Percentiles rank a stretch among this genome's conserved stretches.
Evolutionary conservation across 30 jellyfish, hydroid and myxozoan species (phyloP).

Genomic region (Turritopsis rubra): DNA sequence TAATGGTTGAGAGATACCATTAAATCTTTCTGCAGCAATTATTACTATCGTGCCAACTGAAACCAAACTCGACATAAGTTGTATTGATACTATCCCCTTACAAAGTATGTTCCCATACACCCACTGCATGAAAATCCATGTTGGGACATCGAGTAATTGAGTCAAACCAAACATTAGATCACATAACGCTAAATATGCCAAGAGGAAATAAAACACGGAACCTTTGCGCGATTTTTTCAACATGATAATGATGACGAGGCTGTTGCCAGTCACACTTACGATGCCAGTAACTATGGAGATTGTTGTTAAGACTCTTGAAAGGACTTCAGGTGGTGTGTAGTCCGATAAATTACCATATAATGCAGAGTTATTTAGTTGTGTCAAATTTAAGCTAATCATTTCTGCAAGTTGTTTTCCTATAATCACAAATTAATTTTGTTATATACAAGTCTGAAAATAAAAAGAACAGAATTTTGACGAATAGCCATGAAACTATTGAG

Average conservation of each 20-base stretch:
- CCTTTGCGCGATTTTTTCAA: neutral
- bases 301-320: neutral
- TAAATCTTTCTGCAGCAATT: slow-evolving; percentile 19
- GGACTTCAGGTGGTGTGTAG: neutral
- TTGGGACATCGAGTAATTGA: slow-evolving; percentile 11
- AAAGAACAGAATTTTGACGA: no score
- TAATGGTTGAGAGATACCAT: slow-evolving; percentile 26
- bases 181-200: slow-evolving; percentile 20
- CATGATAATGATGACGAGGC: neutral
- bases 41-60: slow-evolving; percentile 18
- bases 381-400: neutral
- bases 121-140: slow-evolving; percentile 5
- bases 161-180: neutral
- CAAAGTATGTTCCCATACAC: slow-evolving; percentile 11
- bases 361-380: neutral
- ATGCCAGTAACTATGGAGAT: slow-evolving; percentile 15
- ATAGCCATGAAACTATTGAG: no score
- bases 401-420: neutral
- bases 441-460: no score
- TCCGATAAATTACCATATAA: neutral
- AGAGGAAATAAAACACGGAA: neutral
- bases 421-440: neutral
- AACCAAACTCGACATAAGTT: slow-evolving; percentile 6
- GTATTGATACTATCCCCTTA: neutral
- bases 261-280: slow-evolving; percentile 4